These are phyloP conservation scores for Drosophila subquinaria DNA, from an alignment of 2,888 invertebrate species.

Conservation along the genomic window DNA sequence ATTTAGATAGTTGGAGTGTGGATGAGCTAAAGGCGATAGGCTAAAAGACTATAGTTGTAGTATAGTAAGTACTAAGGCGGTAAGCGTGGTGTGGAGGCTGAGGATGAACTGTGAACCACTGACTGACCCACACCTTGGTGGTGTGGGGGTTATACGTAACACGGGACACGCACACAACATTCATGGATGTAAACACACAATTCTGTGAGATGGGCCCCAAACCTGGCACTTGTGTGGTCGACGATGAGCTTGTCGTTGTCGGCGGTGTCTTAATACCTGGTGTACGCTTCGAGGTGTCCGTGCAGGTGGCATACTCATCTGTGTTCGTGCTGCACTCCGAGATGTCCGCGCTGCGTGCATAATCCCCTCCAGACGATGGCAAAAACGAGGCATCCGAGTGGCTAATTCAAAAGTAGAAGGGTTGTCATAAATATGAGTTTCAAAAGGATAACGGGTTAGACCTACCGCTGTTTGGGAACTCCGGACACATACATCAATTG, in stretches of 20 bases:
- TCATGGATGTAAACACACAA: slow-evolving; percentile 48
- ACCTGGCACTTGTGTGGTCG: slow-evolving; percentile 86
- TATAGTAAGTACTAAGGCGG: slow-evolving; percentile 25
- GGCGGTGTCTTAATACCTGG: slow-evolving; percentile 87
- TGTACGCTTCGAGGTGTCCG: slow-evolving; percentile 89
- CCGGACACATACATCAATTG: slow-evolving; percentile 68
- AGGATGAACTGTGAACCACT: slow-evolving; percentile 29
- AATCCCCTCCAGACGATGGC: slow-evolving; percentile 47
- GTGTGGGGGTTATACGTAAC: neutral
- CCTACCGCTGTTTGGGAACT: slow-evolving; percentile 68
- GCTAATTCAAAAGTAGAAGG: slow-evolving; percentile 25
- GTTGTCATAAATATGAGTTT: neutral
- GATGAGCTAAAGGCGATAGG: slow-evolving; percentile 55
- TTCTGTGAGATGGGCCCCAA: slow-evolving; percentile 71
- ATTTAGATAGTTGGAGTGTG: slow-evolving; percentile 48
- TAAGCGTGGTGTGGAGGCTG: slow-evolving; percentile 33
- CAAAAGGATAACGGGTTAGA: neutral
- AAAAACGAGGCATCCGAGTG: slow-evolving; percentile 70
- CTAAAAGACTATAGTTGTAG: slow-evolving; percentile 15
- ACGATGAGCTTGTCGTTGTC: slow-evolving; percentile 85
- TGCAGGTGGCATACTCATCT: slow-evolving; percentile 95
- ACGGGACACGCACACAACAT: slow-evolving; percentile 44
- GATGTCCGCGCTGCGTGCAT: slow-evolving; percentile 89
- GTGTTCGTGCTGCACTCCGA: slow-evolving; percentile 94
- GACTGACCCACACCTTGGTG: slow-evolving; percentile 26